A percentile compares a stretch with the other conserved stretches of the same genome.
Conservation (phyloP, 2,888 invertebrate species). For the Arge pagana region DNA sequence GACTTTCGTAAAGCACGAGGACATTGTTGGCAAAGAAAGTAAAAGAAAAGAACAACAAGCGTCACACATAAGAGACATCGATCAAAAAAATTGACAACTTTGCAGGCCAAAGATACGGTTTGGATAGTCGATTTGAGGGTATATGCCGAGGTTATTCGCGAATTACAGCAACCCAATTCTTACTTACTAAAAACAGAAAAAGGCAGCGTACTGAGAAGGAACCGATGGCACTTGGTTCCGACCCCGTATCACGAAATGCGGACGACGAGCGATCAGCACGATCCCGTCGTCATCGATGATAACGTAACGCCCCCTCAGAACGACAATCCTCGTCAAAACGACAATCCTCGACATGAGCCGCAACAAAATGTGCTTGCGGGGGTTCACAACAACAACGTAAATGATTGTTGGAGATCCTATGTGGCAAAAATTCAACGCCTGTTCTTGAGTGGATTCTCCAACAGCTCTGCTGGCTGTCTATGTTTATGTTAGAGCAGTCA, state of each 20-base stretch:
- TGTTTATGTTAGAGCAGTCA: no score
- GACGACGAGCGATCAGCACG: not conserved
- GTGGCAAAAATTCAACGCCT: no score
- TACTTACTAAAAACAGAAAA: constrained; percentile 5
- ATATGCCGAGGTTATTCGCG: constrained; percentile 1
- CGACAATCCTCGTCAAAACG: no score
- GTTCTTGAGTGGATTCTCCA: no score
- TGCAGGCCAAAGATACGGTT: constrained; percentile 29
- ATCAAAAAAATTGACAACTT: constrained; percentile 23
- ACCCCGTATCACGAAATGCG: constrained; percentile 3
- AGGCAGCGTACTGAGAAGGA: not conserved
- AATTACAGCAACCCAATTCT: not conserved
- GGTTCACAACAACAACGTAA: no score
- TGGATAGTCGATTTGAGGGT: constrained; percentile 35
- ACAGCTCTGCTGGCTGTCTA: no score
- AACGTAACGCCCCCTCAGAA: no score
- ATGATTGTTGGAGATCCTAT: no score
- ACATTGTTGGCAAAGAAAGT: constrained; percentile 23
- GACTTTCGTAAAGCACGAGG: not conserved
- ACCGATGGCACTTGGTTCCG: constrained; percentile 16
- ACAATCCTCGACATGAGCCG: no score
- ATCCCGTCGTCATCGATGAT: no score
- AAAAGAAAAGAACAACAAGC: constrained; percentile 20
- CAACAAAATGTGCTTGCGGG: no score
- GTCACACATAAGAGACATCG: constrained; percentile 30